Evolutionary conservation across 2,113 vertebrate genomes (phyloP).

Genomic region (Myiopsitta monachus): DNA sequence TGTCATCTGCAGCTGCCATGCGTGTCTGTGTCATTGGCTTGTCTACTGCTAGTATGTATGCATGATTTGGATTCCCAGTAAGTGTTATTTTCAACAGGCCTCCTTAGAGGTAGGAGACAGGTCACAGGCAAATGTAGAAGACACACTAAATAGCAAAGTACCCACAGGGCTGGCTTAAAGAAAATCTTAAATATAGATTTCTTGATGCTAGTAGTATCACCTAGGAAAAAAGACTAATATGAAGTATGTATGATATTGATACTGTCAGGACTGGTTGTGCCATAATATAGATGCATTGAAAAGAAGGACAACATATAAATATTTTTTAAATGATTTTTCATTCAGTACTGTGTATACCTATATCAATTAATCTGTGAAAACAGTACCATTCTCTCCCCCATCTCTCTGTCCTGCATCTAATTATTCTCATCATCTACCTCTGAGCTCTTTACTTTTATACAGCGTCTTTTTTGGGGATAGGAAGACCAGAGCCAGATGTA

Average conservation of each 20-base stretch:
- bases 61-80: neutral
- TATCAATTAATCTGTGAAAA: neutral
- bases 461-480: neutral
- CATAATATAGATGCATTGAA: neutral
- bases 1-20: neutral
- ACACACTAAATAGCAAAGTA: neutral
- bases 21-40: fast-evolving
- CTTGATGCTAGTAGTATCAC: neutral
- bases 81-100: neutral
- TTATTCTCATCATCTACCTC: neutral
- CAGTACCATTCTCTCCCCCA: neutral
- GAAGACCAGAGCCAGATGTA: neutral
- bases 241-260: fast-evolving
- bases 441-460: neutral
- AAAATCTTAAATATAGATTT: neutral
- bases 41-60: neutral
- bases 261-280: neutral
- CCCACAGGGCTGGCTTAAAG: neutral
- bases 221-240: neutral
- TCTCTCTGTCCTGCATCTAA: neutral
- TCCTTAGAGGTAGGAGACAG: neutral
- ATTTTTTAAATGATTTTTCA: neutral
- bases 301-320: neutral
- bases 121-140: neutral
- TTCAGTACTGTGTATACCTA: neutral